phyloP scores from a whole-genome alignment of 2,113 vertebrate genomes.

The Penelope pileata region DNA sequence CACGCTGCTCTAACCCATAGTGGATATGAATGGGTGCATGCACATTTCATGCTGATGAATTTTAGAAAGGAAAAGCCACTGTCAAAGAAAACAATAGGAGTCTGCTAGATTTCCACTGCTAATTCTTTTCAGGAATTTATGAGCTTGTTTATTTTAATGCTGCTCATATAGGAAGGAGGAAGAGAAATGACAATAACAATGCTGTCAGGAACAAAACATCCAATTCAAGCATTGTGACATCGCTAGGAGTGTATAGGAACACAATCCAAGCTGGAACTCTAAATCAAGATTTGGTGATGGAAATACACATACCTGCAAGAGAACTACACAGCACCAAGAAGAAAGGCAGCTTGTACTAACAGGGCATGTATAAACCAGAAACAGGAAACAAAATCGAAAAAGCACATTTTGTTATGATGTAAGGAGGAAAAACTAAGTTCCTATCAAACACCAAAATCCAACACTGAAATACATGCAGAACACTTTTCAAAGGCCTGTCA shows the following conservation, averaged over 20 bases:
- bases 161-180: background rate
- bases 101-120: background rate
- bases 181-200: background rate
- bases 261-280: background rate
- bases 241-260: background rate
- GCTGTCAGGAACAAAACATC: background rate
- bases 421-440: background rate
- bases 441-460: background rate
- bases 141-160: constrained; percentile 16
- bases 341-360: background rate
- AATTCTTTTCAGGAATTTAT: constrained; percentile 32
- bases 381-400: background rate
- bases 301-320: background rate
- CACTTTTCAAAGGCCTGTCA: background rate
- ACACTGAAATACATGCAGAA: background rate
- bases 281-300: background rate
- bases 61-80: constrained; percentile 18
- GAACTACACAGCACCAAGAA: background rate
- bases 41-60: background rate
- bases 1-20: background rate
- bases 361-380: background rate
- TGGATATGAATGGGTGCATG: fast-evolving
- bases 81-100: constrained; percentile 16
- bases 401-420: background rate
- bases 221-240: background rate